Conservation (phyloP, 2,888 invertebrate genomes). For the Bruchidius siliquastri region DNA sequence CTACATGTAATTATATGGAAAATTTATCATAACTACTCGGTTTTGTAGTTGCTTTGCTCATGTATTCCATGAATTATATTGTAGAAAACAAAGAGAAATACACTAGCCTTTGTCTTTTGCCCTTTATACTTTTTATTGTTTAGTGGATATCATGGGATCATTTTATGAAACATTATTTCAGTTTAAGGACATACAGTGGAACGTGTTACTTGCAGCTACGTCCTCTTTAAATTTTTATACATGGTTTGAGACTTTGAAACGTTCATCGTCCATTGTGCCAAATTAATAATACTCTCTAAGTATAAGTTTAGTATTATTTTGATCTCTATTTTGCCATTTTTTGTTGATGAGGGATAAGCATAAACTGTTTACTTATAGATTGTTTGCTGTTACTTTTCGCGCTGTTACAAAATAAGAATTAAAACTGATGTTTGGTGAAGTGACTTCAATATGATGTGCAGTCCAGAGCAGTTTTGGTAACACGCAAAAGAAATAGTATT, state of each 20-base stretch:
- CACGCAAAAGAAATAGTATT: too few relatives aligned
- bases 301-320: constrained; percentile 19
- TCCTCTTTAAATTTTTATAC: background rate
- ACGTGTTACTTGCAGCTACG: background rate
- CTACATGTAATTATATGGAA: background rate
- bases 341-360: background rate
- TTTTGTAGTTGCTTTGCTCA: background rate
- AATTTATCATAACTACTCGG: background rate
- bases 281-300: constrained; percentile 25
- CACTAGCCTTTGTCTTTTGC: background rate
- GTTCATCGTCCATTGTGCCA: constrained; percentile 18
- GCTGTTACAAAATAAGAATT: background rate
- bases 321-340: constrained; percentile 28
- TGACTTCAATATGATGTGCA: too few relatives aligned
- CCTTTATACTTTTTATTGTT: too few relatives aligned
- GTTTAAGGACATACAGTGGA: background rate
- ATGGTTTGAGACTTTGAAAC: background rate
- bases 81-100: background rate
- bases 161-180: background rate
- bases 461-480: background rate
- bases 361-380: background rate
- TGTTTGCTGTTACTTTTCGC: background rate
- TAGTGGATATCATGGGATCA: background rate
- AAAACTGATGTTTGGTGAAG: background rate
- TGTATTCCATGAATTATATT: background rate